Evolutionary conservation across 2,113 vertebrate species (phyloP).

Genomic region (Herpetotheres cachinnans): DNA sequence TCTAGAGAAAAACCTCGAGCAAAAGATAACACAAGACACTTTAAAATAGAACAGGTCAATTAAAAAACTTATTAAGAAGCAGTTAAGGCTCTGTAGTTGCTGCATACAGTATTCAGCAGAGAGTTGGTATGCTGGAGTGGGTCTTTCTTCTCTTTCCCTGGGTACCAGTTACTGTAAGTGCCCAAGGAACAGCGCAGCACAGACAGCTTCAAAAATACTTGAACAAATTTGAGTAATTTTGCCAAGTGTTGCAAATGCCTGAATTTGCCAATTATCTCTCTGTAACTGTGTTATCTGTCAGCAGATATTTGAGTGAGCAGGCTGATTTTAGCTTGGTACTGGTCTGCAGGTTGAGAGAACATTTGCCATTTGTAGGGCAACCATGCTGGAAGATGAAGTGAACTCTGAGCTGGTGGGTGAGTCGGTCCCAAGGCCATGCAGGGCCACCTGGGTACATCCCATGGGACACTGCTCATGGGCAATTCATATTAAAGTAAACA

Average conservation of each 20-base stretch:
- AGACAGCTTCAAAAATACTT: slow-evolving; percentile 23
- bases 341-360: background rate
- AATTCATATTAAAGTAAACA: background rate
- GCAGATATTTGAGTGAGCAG: background rate
- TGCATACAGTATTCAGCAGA: background rate
- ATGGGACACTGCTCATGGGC: background rate
- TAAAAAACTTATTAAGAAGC: slow-evolving; percentile 57
- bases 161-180: background rate
- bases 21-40: slow-evolving; percentile 38
- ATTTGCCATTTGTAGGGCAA: background rate
- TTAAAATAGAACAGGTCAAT: slow-evolving; percentile 51
- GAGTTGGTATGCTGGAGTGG: background rate
- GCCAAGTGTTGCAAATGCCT: background rate
- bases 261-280: background rate
- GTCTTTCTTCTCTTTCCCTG: slow-evolving; percentile 4
- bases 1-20: background rate
- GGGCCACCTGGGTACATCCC: background rate
- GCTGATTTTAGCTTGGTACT: background rate
- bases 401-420: background rate
- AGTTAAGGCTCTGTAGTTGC: slow-evolving; percentile 32
- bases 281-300: background rate
- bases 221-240: background rate
- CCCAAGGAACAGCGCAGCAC: background rate
- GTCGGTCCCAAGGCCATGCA: background rate
- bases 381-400: background rate